phyloP scores from a whole-genome alignment of 1,140 invertebrate species.

The Temnothorax curvispinosus region DNA sequence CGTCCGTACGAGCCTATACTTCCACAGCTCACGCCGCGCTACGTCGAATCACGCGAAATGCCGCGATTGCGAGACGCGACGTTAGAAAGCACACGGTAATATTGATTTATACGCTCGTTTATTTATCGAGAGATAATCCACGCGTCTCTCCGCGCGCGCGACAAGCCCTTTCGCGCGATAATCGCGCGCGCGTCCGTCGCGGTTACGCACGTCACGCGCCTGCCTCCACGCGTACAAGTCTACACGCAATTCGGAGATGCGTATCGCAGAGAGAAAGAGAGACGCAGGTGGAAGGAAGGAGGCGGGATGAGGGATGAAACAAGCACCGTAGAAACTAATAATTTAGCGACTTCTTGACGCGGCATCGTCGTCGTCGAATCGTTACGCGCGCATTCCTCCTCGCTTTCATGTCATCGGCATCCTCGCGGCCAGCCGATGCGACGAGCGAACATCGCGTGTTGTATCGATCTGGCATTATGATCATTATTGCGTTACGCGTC shows the following conservation, averaged over 20 bases:
- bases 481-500: slow-evolving; percentile 82
- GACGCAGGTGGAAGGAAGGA: not conserved
- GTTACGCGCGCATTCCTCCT: slow-evolving; percentile 65
- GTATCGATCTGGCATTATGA: slow-evolving; percentile 82
- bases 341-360: slow-evolving; percentile 46
- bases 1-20: not conserved
- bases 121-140: slow-evolving; percentile 40
- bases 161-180: not conserved
- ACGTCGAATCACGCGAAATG: not conserved
- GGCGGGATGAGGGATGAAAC: not conserved
- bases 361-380: not conserved
- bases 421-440: slow-evolving; percentile 60
- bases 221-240: not conserved
- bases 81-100: slow-evolving; percentile 14
- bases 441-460: slow-evolving; percentile 74
- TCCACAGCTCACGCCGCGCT: not conserved
- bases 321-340: slow-evolving; percentile 18
- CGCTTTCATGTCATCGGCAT: slow-evolving; percentile 68
- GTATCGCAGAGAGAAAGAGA: not conserved
- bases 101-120: slow-evolving; percentile 37
- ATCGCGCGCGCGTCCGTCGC: slow-evolving; percentile 20
- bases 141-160: not conserved
- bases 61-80: not conserved
- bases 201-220: slow-evolving; percentile 8
- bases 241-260: slow-evolving; percentile 24